A percentile compares a stretch with the other conserved stretches of the same genome.
phyloP scores from a whole-genome alignment of 2,797 vertebrate genomes.

The Oceanodroma leucorhoa region DNA sequence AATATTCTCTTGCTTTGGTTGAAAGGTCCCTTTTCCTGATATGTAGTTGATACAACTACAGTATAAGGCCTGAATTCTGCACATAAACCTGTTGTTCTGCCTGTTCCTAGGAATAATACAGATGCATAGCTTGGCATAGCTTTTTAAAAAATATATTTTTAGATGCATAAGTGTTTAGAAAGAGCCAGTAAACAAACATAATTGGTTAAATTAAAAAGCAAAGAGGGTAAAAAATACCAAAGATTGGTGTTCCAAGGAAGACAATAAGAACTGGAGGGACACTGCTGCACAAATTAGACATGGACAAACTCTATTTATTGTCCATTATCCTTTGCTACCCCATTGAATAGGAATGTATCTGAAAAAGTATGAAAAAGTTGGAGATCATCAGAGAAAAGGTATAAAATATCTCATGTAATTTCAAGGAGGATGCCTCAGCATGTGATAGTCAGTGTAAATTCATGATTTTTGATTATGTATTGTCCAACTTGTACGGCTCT shows the following conservation, averaged over 20 bases:
- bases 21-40: neutral
- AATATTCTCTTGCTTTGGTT: neutral
- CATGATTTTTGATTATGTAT: neutral
- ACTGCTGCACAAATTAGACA: neutral
- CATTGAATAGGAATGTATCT: neutral
- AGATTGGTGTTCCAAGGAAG: neutral
- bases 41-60: neutral
- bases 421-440: neutral
- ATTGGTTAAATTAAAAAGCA: neutral
- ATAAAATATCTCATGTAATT: neutral
- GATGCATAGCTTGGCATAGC: neutral
- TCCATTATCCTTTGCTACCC: neutral
- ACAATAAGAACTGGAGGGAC: neutral
- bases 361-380: neutral
- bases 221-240: neutral
- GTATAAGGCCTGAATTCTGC: neutral
- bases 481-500: neutral
- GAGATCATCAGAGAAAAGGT: neutral
- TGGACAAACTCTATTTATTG: neutral
- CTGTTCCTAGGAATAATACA: neutral
- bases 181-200: neutral
- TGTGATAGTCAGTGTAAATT: neutral
- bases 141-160: neutral
- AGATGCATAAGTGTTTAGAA: neutral
- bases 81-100: neutral